These are phyloP conservation scores for Siderastrea radians DNA, from an alignment of 92 coral and sea anemone species.

Conservation along the genomic window DNA sequence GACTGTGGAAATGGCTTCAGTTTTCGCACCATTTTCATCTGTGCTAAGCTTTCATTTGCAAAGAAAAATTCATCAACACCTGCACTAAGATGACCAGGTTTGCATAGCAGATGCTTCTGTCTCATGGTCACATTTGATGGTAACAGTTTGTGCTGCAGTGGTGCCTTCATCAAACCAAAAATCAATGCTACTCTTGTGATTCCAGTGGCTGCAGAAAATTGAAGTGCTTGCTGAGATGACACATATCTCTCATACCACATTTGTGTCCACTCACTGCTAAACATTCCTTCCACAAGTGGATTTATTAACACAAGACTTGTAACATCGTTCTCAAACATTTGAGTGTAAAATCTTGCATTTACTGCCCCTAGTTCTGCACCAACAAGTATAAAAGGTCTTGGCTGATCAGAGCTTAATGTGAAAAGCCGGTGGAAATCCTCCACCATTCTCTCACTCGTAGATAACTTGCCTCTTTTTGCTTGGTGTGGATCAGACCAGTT, in stretches of 20 bases:
- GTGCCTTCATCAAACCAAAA: constrained; percentile 80
- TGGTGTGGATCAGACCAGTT: constrained; percentile 65
- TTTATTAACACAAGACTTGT: constrained; percentile 81
- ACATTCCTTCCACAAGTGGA: constrained; percentile 89
- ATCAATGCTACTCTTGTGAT: constrained; percentile 82
- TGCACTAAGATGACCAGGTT: constrained; percentile 90
- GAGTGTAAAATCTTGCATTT: constrained; percentile 87
- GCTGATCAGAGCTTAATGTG: constrained; percentile 76
- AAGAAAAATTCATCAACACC: constrained; percentile 92
- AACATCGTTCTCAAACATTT: constrained; percentile 82
- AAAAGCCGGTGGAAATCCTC: constrained; percentile 88
- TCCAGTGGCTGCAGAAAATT: constrained; percentile 84
- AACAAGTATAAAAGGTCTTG: constrained; percentile 84
- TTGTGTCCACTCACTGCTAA: constrained; percentile 73
- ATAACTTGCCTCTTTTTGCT: constrained; percentile 71
- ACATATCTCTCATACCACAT: constrained; percentile 78
- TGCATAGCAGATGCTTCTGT: constrained; percentile 87
- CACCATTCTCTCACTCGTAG: constrained; percentile 94
- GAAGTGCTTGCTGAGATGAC: constrained; percentile 78
- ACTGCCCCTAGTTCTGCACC: constrained; percentile 96
- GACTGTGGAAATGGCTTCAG: constrained; percentile 81
- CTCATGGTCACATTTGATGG: constrained; percentile 72
- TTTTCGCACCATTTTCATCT: constrained; percentile 78
- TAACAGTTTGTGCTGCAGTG: constrained; percentile 56
- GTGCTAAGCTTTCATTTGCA: constrained; percentile 94